Evolutionary conservation across 2,113 vertebrate genomes (phyloP).

Genomic region (Dasyurus viverrinus): DNA sequence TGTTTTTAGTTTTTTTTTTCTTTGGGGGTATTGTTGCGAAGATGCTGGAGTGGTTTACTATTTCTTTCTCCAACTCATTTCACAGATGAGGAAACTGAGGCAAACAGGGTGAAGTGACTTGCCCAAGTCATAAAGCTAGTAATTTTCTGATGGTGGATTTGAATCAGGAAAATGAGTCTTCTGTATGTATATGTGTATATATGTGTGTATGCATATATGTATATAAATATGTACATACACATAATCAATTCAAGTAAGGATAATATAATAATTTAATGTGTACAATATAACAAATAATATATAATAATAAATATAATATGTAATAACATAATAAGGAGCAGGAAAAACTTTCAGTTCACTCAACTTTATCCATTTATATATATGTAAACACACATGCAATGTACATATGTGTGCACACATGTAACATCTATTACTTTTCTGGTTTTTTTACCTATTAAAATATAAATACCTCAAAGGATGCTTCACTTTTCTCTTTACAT

Average conservation of each 20-base stretch:
- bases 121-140: background rate
- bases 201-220: too few species aligned
- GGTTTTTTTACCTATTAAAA: background rate
- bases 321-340: too few species aligned
- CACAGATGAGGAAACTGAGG: background rate
- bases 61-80: background rate
- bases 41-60: background rate
- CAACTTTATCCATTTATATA: too few species aligned
- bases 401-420: background rate
- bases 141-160: background rate
- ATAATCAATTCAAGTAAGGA: too few species aligned
- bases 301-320: too few species aligned
- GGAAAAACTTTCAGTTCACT: too few species aligned
- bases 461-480: background rate
- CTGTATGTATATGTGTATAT: too few species aligned
- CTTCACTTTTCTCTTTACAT: background rate
- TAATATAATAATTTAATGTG: too few species aligned
- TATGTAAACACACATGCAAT: too few species aligned
- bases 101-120: background rate
- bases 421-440: background rate
- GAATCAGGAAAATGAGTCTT: background rate
- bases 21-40: background rate
- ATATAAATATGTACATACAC: too few species aligned
- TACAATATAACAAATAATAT: too few species aligned
- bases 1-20: too few species aligned